Evolutionary conservation across 1,140 invertebrate genomes (phyloP).

Genomic region (Portunus trituberculatus): DNA sequence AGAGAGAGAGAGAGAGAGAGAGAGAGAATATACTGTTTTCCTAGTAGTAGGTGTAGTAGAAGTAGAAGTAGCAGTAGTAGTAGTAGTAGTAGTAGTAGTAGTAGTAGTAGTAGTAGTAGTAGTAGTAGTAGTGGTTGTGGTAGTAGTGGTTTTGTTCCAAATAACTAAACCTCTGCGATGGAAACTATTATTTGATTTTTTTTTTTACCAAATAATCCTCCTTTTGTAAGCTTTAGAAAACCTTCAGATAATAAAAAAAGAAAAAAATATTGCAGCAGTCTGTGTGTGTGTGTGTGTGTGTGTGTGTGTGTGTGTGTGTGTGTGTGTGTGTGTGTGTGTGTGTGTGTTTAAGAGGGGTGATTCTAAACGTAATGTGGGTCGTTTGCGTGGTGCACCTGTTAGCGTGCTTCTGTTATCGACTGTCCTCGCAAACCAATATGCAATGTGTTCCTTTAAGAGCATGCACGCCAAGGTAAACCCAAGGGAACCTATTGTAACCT

Average conservation of each 20-base stretch:
- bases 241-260: too few species aligned
- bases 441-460: too few species aligned
- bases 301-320: not conserved
- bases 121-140: not conserved
- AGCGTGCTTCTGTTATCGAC: too few species aligned
- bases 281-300: not conserved
- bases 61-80: not conserved
- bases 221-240: too few species aligned
- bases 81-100: not conserved
- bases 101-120: not conserved
- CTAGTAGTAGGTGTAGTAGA: not conserved
- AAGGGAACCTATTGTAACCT: too few species aligned
- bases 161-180: too few species aligned
- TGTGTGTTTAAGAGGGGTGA: not conserved
- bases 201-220: too few species aligned
- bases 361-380: not conserved
- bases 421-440: too few species aligned
- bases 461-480: too few species aligned
- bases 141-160: not conserved
- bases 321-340: not conserved
- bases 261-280: too few species aligned
- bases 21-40: not conserved
- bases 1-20: constrained; percentile 25
- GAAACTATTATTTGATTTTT: too few species aligned
- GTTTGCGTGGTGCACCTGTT: not conserved